These are phyloP conservation scores for Marronus borbonicus DNA, from an alignment of 2,888 invertebrate species.

Conservation along the genomic window DNA sequence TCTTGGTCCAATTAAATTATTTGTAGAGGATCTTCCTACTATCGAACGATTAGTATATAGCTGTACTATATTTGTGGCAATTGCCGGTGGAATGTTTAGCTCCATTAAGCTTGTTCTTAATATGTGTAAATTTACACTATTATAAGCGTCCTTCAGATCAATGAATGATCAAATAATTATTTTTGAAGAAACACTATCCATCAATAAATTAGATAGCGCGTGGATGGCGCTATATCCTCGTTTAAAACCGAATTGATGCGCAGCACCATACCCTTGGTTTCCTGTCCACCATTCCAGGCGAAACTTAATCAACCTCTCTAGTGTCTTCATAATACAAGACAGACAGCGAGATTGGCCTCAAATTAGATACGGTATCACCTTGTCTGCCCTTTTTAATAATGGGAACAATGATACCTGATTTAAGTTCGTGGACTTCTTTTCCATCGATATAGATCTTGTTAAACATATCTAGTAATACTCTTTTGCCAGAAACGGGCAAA, in stretches of 20 bases:
- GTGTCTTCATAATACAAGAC: background rate
- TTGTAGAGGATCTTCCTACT: background rate
- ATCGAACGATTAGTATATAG: background rate
- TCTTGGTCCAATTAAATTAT: background rate
- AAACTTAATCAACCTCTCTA: background rate
- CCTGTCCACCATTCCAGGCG: background rate
- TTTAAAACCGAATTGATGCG: background rate
- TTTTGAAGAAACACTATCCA: background rate
- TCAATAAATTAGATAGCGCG: background rate
- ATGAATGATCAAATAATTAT: constrained; percentile 1
- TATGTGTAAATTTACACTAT: constrained; percentile 5
- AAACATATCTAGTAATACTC: background rate
- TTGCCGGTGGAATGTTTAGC: background rate
- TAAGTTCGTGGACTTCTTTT: background rate
- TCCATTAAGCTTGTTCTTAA: background rate
- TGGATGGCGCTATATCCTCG: background rate
- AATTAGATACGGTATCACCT: background rate
- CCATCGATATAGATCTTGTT: background rate
- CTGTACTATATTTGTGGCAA: background rate
- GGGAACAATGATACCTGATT: background rate
- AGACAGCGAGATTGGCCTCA: background rate
- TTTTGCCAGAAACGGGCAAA: background rate
- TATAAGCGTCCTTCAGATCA: constrained; percentile 3
- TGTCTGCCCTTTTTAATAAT: background rate
- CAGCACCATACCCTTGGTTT: background rate